phyloP scores from a whole-genome alignment of 2,888 invertebrate species.

The Caenorhabditis panamensis region DNA sequence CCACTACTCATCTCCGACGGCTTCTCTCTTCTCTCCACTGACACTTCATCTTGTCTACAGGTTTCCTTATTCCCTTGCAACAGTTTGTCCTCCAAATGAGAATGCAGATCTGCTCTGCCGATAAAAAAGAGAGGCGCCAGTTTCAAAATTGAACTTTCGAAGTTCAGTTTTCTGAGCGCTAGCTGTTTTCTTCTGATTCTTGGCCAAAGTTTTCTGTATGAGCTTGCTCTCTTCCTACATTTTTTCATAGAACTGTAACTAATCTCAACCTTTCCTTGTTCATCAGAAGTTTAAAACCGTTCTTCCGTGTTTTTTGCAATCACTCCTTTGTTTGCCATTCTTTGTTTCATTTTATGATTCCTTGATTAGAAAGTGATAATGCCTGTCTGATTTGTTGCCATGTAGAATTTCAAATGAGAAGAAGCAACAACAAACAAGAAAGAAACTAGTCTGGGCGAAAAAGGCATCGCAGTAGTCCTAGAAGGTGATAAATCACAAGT shows the following conservation, averaged over 20 bases:
- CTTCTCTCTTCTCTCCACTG: conserved; percentile 8
- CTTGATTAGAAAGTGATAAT: not conserved
- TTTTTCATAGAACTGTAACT: no score
- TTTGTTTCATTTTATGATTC: not conserved
- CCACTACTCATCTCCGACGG: conserved; percentile 32
- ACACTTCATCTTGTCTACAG: conserved; percentile 5
- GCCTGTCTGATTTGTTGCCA: not conserved
- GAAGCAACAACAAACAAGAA: not conserved
- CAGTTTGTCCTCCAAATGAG: conserved; percentile 1
- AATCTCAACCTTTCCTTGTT: no score
- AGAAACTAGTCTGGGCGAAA: conserved; percentile 27
- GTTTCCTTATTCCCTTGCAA: conserved; percentile 11
- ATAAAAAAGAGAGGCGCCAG: conserved; percentile 34
- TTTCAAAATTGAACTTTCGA: conserved; percentile 36
- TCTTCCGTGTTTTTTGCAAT: not conserved
- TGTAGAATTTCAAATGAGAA: not conserved
- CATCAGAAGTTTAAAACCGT: no score
- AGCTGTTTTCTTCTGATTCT: not conserved
- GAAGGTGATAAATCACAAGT: conserved; percentile 56
- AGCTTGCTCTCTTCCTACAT: no score
- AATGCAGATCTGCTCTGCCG: conserved; percentile 50
- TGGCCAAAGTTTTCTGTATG: no score
- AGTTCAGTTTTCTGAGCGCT: not conserved
- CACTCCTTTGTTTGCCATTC: not conserved
- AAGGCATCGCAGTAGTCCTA: conserved; percentile 23